Conservation (phyloP, 2,113 vertebrate genomes). For the Argyrosomus japonicus region DNA sequence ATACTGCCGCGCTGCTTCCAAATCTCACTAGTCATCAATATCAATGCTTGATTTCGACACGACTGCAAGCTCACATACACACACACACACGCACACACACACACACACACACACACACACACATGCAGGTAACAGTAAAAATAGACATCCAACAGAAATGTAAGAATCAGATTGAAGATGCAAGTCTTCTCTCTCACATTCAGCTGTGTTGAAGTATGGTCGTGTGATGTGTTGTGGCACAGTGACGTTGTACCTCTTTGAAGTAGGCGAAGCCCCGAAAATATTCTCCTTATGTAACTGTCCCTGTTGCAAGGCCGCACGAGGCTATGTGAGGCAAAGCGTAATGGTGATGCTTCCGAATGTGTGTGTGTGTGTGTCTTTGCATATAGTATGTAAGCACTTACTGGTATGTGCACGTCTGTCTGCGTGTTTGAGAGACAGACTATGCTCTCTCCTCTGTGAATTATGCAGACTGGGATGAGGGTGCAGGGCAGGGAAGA, state of each 20-base stretch:
- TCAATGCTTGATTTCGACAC: slow-evolving; percentile 42
- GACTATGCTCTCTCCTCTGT: slow-evolving; percentile 53
- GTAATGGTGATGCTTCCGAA: slow-evolving; percentile 44
- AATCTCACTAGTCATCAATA: slow-evolving; percentile 67
- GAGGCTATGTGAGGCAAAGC: slow-evolving; percentile 64
- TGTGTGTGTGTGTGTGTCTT: slow-evolving; percentile 21
- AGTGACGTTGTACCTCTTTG: slow-evolving; percentile 71
- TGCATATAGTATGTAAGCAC: slow-evolving; percentile 40
- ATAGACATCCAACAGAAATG: slow-evolving; percentile 19
- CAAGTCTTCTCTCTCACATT: slow-evolving; percentile 32
- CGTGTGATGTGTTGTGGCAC: slow-evolving; percentile 67
- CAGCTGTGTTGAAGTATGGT: slow-evolving; percentile 47
- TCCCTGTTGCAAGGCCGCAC: slow-evolving; percentile 63
- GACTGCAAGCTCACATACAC: slow-evolving; percentile 16
- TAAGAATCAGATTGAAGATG: slow-evolving; percentile 36
- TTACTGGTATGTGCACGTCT: slow-evolving; percentile 36
- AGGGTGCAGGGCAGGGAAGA: slow-evolving; percentile 47
- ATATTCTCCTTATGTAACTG: slow-evolving; percentile 82
- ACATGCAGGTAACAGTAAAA: slow-evolving; percentile 24
- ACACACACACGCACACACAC: not conserved
- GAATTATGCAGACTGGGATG: slow-evolving; percentile 79
- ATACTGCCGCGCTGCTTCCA: slow-evolving; percentile 40
- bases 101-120: not conserved
- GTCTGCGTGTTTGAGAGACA: slow-evolving; percentile 50
- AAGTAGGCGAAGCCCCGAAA: slow-evolving; percentile 73